These are phyloP conservation scores for Eidolon helvum DNA, from an alignment of 2,113 vertebrate genomes.

Conservation along the genomic window DNA sequence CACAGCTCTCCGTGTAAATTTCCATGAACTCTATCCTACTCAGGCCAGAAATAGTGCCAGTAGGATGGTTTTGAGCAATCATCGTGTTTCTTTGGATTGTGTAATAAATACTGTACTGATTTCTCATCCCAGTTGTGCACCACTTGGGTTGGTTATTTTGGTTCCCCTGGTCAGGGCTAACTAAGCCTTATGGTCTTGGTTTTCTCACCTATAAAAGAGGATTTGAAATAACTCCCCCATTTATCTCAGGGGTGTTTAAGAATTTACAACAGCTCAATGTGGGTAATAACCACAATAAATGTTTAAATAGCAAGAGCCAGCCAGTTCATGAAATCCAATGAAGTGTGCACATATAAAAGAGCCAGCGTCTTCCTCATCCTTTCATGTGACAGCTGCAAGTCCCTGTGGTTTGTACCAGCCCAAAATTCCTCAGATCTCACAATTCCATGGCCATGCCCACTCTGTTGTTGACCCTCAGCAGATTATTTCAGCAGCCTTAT, in stretches of 20 bases:
- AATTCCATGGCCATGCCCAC: not conserved
- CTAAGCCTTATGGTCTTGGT: not conserved
- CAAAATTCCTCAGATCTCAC: fast-evolving
- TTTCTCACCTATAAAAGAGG: not conserved
- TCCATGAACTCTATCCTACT: not conserved
- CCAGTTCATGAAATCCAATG: not conserved
- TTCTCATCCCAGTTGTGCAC: not conserved
- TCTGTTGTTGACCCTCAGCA: not conserved
- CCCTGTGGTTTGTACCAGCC: not conserved
- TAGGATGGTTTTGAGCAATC: not conserved
- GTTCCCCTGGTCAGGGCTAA: not conserved
- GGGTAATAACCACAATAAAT: not conserved
- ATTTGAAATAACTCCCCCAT: not conserved
- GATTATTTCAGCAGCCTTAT: not conserved
- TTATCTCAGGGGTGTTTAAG: not conserved
- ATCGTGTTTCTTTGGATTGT: not conserved
- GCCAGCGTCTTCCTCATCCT: not conserved
- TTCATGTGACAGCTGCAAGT: not conserved
- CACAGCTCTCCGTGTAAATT: not conserved
- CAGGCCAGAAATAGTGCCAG: not conserved
- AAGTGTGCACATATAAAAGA: not conserved
- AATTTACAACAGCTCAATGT: not conserved
- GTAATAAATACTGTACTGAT: not conserved
- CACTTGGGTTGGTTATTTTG: not conserved
- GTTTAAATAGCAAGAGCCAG: not conserved